phyloP scores from a whole-genome alignment of 2,113 vertebrate genomes.

The Kryptolebias marmoratus region DNA sequence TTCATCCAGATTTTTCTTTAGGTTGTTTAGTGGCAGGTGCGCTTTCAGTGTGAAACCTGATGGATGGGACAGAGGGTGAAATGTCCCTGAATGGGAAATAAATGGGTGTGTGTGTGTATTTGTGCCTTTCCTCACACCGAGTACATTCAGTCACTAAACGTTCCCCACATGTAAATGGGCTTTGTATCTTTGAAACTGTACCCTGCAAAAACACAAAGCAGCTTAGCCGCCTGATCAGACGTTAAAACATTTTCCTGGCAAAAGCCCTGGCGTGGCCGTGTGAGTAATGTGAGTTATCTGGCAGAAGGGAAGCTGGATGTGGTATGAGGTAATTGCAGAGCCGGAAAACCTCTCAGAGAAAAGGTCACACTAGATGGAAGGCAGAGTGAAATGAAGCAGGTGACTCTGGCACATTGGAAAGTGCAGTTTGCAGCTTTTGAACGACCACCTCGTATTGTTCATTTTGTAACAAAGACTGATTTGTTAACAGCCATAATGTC shows the following conservation, averaged over 20 bases:
- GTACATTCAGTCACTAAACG: conserved; percentile 18
- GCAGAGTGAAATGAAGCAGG: neutral
- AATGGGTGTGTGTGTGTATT: neutral
- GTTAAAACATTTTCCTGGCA: conserved; percentile 21
- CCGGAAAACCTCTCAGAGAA: conserved; percentile 11
- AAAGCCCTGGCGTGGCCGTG: conserved; percentile 21
- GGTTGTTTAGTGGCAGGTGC: conserved; percentile 30
- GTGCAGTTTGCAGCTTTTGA: neutral
- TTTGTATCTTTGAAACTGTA: neutral
- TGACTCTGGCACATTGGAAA: conserved; percentile 5
- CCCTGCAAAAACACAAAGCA: neutral
- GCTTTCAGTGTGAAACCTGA: conserved; percentile 11
- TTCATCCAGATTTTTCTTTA: conserved; percentile 35
- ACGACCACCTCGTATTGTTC: neutral
- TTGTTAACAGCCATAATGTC: neutral
- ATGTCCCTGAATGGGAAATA: conserved; percentile 25
- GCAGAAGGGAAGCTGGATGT: conserved; percentile 21
- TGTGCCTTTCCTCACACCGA: conserved; percentile 16
- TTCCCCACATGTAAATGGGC: conserved; percentile 11
- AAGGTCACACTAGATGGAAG: neutral
- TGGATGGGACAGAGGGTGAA: neutral
- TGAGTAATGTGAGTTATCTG: conserved; percentile 27
- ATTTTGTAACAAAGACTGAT: conserved; percentile 3
- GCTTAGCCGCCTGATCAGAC: neutral
- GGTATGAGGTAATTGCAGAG: conserved; percentile 26